Conservation (phyloP, 2,888 invertebrate species). For the Cryptus armator region DNA sequence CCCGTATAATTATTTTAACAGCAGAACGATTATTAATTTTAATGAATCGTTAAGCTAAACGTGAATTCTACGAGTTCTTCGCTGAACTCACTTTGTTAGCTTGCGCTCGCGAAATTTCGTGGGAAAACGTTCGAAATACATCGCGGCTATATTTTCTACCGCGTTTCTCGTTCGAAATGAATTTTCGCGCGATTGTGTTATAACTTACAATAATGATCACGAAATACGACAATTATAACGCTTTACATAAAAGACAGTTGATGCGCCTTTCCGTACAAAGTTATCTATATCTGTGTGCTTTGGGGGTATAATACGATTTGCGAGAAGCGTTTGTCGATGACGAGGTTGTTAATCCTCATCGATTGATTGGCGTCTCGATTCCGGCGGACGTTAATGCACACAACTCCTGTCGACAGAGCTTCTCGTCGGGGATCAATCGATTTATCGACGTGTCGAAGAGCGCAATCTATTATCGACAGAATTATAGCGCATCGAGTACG, state of each 20-base stretch:
- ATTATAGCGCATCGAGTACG: background rate
- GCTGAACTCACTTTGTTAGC: background rate
- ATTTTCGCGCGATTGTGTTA: too few species aligned
- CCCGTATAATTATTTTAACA: background rate
- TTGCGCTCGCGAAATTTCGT: background rate
- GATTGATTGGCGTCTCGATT: slow-evolving; percentile 31
- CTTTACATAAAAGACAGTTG: background rate
- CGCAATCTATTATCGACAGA: background rate
- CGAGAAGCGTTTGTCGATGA: background rate
- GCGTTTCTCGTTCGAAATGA: too few species aligned
- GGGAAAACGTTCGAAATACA: background rate
- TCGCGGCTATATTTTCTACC: too few species aligned
- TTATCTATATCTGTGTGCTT: background rate
- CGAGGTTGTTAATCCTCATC: slow-evolving; percentile 27
- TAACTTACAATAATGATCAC: too few species aligned
- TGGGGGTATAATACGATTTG: background rate
- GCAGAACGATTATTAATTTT: slow-evolving; percentile 1
- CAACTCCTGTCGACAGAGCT: background rate
- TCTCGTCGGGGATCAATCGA: slow-evolving; percentile 42
- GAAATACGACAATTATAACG: too few species aligned
- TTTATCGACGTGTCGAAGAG: slow-evolving; percentile 21
- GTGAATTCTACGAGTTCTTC: background rate
- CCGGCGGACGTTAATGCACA: slow-evolving; percentile 6
- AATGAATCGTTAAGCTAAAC: slow-evolving; percentile 6
- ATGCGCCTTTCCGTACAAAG: background rate